Base-by-base conservation (phyloP, 2,888 invertebrate genomes). In the Steinernema scapterisci region DNA sequence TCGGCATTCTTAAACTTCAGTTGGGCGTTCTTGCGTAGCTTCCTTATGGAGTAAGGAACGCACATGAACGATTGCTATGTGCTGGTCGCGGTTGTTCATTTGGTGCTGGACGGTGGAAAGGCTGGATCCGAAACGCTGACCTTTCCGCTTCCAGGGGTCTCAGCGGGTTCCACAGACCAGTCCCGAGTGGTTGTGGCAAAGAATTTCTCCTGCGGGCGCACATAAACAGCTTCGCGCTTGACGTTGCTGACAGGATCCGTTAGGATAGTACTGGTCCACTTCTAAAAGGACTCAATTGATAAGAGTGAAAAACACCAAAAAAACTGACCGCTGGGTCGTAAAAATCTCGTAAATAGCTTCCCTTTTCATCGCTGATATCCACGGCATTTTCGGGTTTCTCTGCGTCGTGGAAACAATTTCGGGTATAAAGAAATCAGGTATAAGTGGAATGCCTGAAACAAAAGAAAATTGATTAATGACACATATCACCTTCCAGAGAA, bases 11-110 rank as follows among this genome's bases (percentile, higher is more conserved):
- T 97, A 75, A 97, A 90, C 0, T 93, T 94, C 85, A 99, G 92
- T 81, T 92, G 90, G 13, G 92, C 92, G 75, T 91, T 91, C 16
- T 85, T 93, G 92, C 86, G 86, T 87, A 46, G 95, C 90, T 88
- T 97, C 96, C 88, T 97, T 97, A 89, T 99, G 97, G 76, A 99
- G 94, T 89, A 97, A 97, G 0, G 97, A 97, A 90, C 99, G 97
- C 0, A 97, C 97, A 92, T 91, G 85, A 11, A 78, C 51, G 25
- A 74, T 72, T 0, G 72, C 78, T 7, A 75, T 78, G 31, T 56
- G 31, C 7, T 73, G 27, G 31, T 72, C 75, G 93, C 91, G 91
- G 85, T 93, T 93, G 80, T 93, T 92, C 78, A 97, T 90, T 85
- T 93, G 92, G 0, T 97, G 92, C 78, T 93, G 92, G 78, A 97